Evolutionary conservation across 2,797 vertebrate species (phyloP).

Genomic region (Champsocephalus esox): DNA sequence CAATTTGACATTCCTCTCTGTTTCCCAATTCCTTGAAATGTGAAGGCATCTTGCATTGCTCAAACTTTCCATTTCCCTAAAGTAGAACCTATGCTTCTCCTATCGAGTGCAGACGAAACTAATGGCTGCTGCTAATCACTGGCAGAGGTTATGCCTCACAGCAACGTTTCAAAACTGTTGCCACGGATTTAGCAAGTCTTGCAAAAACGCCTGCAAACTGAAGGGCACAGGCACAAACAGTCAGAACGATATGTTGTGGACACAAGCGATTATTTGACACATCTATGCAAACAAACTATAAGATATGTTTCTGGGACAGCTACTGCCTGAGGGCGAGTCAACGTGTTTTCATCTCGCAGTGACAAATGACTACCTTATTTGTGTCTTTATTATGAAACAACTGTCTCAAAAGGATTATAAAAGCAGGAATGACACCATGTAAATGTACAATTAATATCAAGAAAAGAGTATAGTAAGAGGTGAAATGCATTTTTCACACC

Average conservation of each 20-base stretch:
- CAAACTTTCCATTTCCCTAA: slow-evolving; percentile 42
- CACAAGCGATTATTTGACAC: not conserved
- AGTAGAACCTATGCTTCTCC: not conserved
- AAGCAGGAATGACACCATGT: not conserved
- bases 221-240: not conserved
- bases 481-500: not conserved
- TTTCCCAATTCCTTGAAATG: slow-evolving; percentile 57
- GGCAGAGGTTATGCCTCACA: slow-evolving; percentile 39
- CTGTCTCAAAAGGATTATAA: not conserved
- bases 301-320: slow-evolving; percentile 7
- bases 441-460: not conserved
- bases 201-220: slow-evolving; percentile 7
- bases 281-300: not conserved
- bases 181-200: slow-evolving; percentile 24
- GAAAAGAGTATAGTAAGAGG: not conserved
- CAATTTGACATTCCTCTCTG: slow-evolving; percentile 58
- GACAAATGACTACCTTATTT: slow-evolving; percentile 3
- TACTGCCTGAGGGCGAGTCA: not conserved
- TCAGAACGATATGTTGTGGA: slow-evolving; percentile 18
- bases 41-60: slow-evolving; percentile 40
- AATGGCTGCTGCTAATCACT: slow-evolving; percentile 16
- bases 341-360: not conserved
- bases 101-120: not conserved
- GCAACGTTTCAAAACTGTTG: slow-evolving; percentile 45
- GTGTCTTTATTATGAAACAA: not conserved